phyloP scores from a whole-genome alignment of 2,888 invertebrate genomes.

The Tinea semifulvella region DNA sequence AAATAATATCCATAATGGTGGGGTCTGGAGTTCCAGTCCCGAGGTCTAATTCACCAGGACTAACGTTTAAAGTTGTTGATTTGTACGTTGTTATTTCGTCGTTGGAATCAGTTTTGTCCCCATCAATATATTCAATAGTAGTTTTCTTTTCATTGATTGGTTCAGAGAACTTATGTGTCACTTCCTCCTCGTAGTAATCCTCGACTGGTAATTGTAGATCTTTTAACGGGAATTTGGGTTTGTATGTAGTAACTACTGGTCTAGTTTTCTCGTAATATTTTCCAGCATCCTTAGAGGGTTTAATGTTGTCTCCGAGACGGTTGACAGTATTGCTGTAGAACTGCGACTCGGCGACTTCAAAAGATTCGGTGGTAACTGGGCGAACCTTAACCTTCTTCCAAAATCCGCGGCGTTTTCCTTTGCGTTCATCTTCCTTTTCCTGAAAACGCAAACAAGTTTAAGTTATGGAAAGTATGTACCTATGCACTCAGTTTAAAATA shows the following conservation, averaged over 20 bases:
- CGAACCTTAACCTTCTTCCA: constrained; percentile 78
- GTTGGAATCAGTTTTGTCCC: background rate
- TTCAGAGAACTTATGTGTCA: constrained; percentile 23
- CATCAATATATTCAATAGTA: constrained; percentile 11
- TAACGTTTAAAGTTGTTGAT: constrained; percentile 14
- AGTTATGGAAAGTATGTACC: constrained; percentile 1
- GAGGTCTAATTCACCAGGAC: constrained; percentile 50
- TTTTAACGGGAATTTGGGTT: constrained; percentile 32
- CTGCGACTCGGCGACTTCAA: constrained; percentile 84
- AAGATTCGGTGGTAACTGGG: constrained; percentile 66
- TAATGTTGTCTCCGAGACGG: constrained; percentile 40
- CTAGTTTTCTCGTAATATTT: constrained; percentile 28
- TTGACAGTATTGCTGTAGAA: constrained; percentile 68
- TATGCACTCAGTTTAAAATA: background rate
- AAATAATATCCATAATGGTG: constrained; percentile 38
- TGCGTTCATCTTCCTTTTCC: constrained; percentile 33
- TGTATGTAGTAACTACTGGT: constrained; percentile 44
- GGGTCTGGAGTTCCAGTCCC: constrained; percentile 49
- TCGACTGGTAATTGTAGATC: constrained; percentile 40
- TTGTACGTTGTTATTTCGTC: constrained; percentile 6
- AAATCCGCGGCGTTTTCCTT: constrained; percentile 70
- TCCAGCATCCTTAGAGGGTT: constrained; percentile 27
- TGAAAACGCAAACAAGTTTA: constrained; percentile 23
- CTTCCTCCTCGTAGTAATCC: constrained; percentile 31
- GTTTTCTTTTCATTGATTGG: constrained; percentile 15